Evolutionary conservation across 2,113 vertebrate species (phyloP).

Genomic region (Anoplopoma fimbria): DNA sequence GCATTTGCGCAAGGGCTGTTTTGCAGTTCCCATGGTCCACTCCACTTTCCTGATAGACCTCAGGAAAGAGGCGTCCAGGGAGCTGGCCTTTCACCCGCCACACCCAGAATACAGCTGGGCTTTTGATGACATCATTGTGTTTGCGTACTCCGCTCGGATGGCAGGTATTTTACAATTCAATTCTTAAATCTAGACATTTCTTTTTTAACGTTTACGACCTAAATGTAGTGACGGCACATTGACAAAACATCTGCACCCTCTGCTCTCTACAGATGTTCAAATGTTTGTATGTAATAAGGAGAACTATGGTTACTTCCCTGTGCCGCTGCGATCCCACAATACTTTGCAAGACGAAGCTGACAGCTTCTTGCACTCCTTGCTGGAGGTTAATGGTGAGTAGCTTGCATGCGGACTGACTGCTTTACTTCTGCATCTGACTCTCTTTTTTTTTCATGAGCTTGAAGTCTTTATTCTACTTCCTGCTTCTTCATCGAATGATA

Average conservation of each 20-base stretch:
- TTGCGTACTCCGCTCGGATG: slow-evolving; percentile 91
- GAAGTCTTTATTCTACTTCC: slow-evolving; percentile 15
- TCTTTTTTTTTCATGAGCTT: slow-evolving; percentile 18
- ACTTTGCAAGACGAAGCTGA: slow-evolving; percentile 89
- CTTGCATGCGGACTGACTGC: background rate
- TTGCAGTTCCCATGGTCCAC: slow-evolving; percentile 95
- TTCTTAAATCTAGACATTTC: background rate
- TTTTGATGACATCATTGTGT: slow-evolving; percentile 96
- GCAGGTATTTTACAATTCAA: slow-evolving; percentile 82
- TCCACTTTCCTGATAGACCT: slow-evolving; percentile 94
- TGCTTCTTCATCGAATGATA: slow-evolving; percentile 18
- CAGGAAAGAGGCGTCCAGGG: slow-evolving; percentile 86
- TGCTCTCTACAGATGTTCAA: slow-evolving; percentile 86
- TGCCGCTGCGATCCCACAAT: slow-evolving; percentile 89
- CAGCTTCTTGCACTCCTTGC: slow-evolving; percentile 88
- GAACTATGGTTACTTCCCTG: slow-evolving; percentile 88
- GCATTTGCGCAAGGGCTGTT: slow-evolving; percentile 89
- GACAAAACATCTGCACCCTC: background rate
- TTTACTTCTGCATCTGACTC: slow-evolving; percentile 14
- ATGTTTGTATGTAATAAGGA: slow-evolving; percentile 93
- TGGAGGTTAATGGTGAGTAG: slow-evolving; percentile 91
- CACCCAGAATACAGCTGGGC: slow-evolving; percentile 91
- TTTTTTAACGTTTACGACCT: background rate
- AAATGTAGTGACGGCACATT: background rate
- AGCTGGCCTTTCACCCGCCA: slow-evolving; percentile 90